phyloP scores from a whole-genome alignment of 1,140 invertebrate species.

The Phthorimaea operculella region DNA sequence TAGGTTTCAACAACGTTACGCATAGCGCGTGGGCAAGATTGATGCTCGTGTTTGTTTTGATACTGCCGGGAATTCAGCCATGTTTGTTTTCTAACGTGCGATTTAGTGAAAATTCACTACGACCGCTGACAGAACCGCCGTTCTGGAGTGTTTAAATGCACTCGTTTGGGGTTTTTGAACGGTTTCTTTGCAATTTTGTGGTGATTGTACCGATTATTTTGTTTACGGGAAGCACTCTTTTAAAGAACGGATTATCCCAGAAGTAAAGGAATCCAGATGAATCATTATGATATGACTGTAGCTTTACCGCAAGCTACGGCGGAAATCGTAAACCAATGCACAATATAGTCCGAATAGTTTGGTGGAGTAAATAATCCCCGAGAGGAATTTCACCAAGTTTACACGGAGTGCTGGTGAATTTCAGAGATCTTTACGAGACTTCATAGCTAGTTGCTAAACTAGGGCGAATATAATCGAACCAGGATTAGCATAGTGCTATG shows the following conservation, averaged over 20 bases:
- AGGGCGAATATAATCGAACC: not conserved
- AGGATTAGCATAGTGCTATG: not conserved
- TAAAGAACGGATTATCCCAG: too few relatives aligned
- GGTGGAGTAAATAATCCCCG: too few relatives aligned
- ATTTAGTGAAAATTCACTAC: conserved; percentile 58
- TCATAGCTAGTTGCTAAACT: not conserved
- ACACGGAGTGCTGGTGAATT: not conserved
- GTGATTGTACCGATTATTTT: conserved; percentile 14
- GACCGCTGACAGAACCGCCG: conserved; percentile 44
- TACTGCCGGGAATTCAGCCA: conserved; percentile 28
- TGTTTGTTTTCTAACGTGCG: conserved; percentile 48
- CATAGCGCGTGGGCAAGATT: conserved; percentile 52
- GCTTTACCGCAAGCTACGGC: too few relatives aligned
- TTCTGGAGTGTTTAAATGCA: conserved; percentile 25
- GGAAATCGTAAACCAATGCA: too few relatives aligned
- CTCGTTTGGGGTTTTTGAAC: conserved; percentile 12
- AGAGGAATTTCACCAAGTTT: not conserved
- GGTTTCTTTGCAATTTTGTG: conserved; percentile 14
- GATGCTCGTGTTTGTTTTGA: conserved; percentile 38
- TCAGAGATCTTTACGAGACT: not conserved
- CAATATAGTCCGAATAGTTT: too few relatives aligned
- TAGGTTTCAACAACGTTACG: conserved; percentile 42
- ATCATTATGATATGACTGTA: too few relatives aligned
- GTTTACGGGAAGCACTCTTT: too few relatives aligned
- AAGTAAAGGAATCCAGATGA: too few relatives aligned